These are phyloP conservation scores for Elegia similella DNA, from an alignment of 2,888 invertebrate genomes.

Conservation along the genomic window DNA sequence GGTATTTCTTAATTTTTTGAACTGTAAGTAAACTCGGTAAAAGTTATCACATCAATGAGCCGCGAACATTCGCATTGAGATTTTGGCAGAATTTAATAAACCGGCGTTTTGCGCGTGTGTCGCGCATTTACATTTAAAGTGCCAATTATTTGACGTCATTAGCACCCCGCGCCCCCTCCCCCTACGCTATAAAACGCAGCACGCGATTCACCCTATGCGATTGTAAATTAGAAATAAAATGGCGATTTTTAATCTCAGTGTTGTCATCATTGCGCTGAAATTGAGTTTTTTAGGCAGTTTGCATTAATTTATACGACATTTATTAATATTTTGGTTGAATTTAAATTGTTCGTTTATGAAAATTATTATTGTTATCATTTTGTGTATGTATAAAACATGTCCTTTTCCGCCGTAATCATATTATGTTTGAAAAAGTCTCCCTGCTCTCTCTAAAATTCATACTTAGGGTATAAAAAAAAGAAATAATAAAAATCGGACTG, in stretches of 20 bases:
- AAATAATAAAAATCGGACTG: too few relatives aligned
- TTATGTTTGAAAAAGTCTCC: too few relatives aligned
- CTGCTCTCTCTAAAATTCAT: too few relatives aligned
- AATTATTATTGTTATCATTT: neutral
- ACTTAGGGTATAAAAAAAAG: too few relatives aligned
- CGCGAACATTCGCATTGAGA: neutral
- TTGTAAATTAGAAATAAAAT: conserved; percentile 76
- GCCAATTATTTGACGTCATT: conserved; percentile 81
- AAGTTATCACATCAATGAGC: neutral
- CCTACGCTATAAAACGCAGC: conserved; percentile 74
- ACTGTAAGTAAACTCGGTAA: neutral
- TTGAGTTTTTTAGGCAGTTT: conserved; percentile 8
- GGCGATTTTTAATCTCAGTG: conserved; percentile 63
- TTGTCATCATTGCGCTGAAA: conserved; percentile 19
- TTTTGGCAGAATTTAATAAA: conserved; percentile 67
- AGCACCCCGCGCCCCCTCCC: conserved; percentile 59
- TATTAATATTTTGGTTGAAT: neutral
- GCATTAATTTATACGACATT: conserved; percentile 3
- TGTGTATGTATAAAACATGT: neutral
- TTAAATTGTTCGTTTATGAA: neutral
- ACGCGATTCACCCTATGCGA: conserved; percentile 54
- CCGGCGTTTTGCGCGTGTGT: conserved; percentile 64
- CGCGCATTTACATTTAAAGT: conserved; percentile 80
- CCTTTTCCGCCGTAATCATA: too few relatives aligned
- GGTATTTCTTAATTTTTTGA: neutral